Evolutionary conservation across 1,140 invertebrate genomes (phyloP), one percentile per base, ranked within the genome.

Genomic region (Dinothrombium tinctorium): DNA sequence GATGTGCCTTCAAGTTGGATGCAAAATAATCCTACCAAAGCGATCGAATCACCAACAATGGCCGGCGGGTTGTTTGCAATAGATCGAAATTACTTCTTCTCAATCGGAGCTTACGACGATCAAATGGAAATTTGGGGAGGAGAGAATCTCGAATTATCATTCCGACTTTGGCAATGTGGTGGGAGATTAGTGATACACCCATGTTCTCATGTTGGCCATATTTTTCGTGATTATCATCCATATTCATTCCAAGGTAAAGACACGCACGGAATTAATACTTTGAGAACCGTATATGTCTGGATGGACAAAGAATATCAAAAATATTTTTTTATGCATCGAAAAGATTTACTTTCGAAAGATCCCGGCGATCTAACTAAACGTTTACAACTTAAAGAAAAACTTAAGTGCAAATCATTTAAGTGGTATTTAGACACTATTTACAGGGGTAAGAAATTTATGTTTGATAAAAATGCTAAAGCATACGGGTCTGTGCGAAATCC

Each of bases 391-490:
- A 61, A 84, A 14, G 67, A 84, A 49, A 65, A 68, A 41, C 65
- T 98, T 21, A 72, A 89, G 51, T 99, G 92, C 59, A 92, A 95
- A 62, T 77, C 74, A 53, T 99, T 99, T 68, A 69, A 82, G 36
- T 96, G 90, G 90, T 96, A 92, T 60, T 63, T 96, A 54, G 79
- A 94, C 59, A 87, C 94, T 60, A 74, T 98, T 33, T 98, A 95
- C 62, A 25, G 29, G 4, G 74, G 73, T 4, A 71, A 81, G 53
- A 86, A 86, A 59, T 87, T 83, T 59, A 71, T 87, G 36, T 73
- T 75, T 9, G 79, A 80, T 47, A 69, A 77, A 54, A 70, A 86
- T 54, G 73, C 76, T 2, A 55, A 62, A 32, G 76, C 68, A 8
- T 84, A 73, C 59, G 84, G 84, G 43, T 59, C 60, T 51, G 54